phyloP scores from a whole-genome alignment of 2,888 invertebrate species.

The Cryptus viduatorius region DNA sequence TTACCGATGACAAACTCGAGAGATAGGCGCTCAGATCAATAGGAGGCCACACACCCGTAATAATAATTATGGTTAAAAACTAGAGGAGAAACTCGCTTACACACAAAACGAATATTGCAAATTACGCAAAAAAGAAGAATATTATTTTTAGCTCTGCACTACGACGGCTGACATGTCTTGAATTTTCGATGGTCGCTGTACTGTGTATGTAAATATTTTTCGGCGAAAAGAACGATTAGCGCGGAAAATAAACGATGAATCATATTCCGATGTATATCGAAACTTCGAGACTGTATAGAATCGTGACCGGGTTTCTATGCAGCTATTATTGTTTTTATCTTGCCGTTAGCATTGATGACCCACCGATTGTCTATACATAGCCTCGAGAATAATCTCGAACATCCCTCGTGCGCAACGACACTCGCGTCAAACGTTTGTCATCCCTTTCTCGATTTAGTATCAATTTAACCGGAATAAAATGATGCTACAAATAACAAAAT shows the following conservation, averaged over 20 bases:
- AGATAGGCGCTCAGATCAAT: constrained; percentile 25
- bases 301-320: constrained; percentile 11
- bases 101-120: constrained; percentile 12
- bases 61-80: neutral
- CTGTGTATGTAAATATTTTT: neutral
- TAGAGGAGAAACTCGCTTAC: neutral
- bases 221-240: constrained; percentile 39
- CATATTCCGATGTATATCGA: constrained; percentile 20
- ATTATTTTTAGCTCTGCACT: neutral
- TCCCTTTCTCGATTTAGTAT: too few species aligned
- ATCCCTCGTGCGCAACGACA: too few species aligned
- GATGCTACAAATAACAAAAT: neutral
- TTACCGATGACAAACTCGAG: neutral
- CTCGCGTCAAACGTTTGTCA: too few species aligned
- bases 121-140: too few species aligned
- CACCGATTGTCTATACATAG: neutral
- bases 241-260: constrained; percentile 31
- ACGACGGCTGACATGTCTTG: too few species aligned
- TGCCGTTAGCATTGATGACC: neutral
- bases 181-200: neutral
- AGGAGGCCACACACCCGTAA: constrained; percentile 20
- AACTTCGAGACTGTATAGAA: constrained; percentile 38
- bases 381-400: too few species aligned
- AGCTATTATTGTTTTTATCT: neutral
- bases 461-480: too few species aligned